These are phyloP conservation scores for Pentalonia nigronervosa DNA, from an alignment of 1,140 invertebrate genomes.

Conservation along the genomic window DNA sequence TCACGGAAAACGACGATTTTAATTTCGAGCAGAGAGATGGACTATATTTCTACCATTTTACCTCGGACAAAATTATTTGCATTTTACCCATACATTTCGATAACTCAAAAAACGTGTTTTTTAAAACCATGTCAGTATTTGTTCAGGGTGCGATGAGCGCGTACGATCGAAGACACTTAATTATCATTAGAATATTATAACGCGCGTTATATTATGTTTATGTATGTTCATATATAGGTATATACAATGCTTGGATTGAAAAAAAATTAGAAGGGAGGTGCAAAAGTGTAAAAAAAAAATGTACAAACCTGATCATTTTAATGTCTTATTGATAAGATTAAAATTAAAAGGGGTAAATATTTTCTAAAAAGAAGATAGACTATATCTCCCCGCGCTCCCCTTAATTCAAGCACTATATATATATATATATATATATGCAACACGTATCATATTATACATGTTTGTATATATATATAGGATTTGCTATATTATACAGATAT, in stretches of 20 bases:
- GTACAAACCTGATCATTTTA: no score
- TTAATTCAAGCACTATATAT: no score
- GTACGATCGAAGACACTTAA: neutral
- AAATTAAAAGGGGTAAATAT: no score
- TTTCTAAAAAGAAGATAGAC: no score
- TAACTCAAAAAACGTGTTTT: neutral
- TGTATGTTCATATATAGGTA: neutral
- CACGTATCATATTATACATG: no score
- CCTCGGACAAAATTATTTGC: neutral
- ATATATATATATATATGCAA: no score
- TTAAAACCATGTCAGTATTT: neutral
- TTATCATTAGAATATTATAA: neutral
- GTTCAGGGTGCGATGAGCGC: neutral
- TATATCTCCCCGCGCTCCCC: no score
- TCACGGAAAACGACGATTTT: neutral
- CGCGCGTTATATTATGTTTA: neutral
- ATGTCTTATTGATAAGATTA: no score
- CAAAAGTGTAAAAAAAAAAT: no score
- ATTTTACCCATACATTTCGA: neutral
- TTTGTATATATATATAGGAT: neutral
- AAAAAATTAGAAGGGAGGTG: no score
- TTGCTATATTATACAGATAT: neutral
- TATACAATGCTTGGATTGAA: no score
- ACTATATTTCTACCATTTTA: neutral
- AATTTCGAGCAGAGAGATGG: neutral